Percentiles rank a stretch among this genome's conserved stretches.
Evolutionary conservation across 2,113 vertebrate species (phyloP).

Genomic region (Vulpes ferrilata): DNA sequence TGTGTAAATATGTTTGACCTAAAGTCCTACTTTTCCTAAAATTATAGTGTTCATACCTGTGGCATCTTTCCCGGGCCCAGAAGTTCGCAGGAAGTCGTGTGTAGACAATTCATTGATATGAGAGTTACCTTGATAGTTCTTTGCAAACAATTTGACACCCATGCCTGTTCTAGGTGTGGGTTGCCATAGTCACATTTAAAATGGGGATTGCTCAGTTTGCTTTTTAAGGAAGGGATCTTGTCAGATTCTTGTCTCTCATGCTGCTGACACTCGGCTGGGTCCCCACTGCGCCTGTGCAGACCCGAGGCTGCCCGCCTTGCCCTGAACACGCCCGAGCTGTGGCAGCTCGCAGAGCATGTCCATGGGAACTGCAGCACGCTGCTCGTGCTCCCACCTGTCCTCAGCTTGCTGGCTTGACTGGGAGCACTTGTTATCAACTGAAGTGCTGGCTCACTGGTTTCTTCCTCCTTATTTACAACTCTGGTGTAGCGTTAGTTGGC

Average conservation of each 20-base stretch:
- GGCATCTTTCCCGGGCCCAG: not conserved
- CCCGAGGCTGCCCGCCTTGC: accelerated
- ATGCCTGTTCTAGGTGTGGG: not conserved
- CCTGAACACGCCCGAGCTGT: accelerated
- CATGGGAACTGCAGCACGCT: accelerated
- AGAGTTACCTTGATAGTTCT: not conserved
- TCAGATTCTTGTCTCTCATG: not conserved
- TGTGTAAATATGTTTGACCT: not conserved
- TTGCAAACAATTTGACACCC: not conserved
- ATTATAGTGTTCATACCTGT: not conserved
- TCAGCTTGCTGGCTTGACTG: accelerated
- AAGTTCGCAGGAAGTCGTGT: not conserved
- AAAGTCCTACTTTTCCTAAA: not conserved
- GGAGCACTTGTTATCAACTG: accelerated
- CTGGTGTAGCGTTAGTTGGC: not conserved
- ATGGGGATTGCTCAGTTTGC: not conserved
- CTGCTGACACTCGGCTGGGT: accelerated
- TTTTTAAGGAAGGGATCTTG: not conserved
- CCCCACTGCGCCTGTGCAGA: accelerated
- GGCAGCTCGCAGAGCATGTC: not conserved
- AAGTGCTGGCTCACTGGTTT: accelerated
- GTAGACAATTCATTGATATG: not conserved
- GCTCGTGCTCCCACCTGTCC: accelerated
- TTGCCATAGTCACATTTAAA: not conserved
- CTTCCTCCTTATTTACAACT: accelerated